Percentiles rank a stretch among this genome's conserved stretches.
These are phyloP conservation scores for Prunella strophiata DNA, from an alignment of 2,797 vertebrate genomes.

Conservation along the genomic window DNA sequence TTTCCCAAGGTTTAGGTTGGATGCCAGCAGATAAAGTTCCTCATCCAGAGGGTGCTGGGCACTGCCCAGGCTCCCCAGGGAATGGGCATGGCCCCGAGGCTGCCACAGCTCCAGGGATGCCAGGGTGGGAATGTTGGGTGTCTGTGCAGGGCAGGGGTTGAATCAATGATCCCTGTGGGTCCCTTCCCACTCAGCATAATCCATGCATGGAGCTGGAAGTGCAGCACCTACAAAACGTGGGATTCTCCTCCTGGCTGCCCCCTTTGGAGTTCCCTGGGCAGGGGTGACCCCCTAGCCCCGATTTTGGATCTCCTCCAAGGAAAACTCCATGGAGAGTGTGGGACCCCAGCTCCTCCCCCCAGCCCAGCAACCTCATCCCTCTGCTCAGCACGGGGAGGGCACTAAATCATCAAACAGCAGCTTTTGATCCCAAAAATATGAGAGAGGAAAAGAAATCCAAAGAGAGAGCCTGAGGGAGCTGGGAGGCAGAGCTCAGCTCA, in stretches of 20 bases:
- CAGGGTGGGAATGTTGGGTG: neutral
- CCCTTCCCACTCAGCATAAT: neutral
- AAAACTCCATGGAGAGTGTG: rapidly evolving
- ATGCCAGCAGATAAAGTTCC: neutral
- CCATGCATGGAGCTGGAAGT: neutral
- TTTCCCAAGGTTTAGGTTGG: neutral
- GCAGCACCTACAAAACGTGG: neutral
- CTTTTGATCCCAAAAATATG: neutral
- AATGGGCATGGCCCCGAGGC: neutral
- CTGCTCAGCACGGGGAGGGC: neutral
- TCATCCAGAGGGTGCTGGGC: neutral
- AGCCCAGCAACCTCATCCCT: rapidly evolving
- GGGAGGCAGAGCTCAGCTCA: neutral
- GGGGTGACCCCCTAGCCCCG: neutral
- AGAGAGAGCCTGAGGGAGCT: rapidly evolving
- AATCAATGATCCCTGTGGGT: rapidly evolving
- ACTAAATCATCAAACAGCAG: neutral
- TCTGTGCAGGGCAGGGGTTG: neutral
- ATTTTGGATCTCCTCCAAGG: neutral
- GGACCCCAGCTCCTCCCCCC: neutral
- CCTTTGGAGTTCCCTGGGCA: rapidly evolving
- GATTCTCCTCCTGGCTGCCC: neutral
- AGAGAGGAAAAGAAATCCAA: rapidly evolving
- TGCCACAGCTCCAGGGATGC: neutral
- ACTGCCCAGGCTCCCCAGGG: neutral